Percentiles rank a stretch among this genome's conserved stretches.
phyloP scores from a whole-genome alignment of 1,140 invertebrate species.

The Coboldia fuscipes region DNA sequence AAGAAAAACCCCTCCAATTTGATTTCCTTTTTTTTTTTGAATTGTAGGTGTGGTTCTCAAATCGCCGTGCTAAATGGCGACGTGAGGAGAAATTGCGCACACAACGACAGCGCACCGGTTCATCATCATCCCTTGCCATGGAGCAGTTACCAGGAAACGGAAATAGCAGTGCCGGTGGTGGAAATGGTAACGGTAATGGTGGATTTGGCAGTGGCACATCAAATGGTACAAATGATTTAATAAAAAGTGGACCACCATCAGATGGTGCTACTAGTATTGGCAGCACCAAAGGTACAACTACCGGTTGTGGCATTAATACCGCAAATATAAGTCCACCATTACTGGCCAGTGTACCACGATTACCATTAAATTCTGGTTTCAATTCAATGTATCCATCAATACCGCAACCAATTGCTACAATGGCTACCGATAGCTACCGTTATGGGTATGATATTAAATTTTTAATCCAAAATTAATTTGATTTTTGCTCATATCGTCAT shows the following conservation, averaged over 20 bases:
- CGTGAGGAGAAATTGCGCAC: conserved; percentile 92
- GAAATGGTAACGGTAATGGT: conserved; percentile 4
- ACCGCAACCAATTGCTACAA: conserved; percentile 79
- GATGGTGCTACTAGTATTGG: too few relatives aligned
- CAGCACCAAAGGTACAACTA: conserved; percentile 9
- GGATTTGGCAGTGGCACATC: conserved; percentile 5
- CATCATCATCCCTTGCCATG: conserved; percentile 13
- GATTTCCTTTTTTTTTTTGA: too few relatives aligned
- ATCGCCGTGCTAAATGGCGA: conserved; percentile 94
- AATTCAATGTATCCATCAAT: conserved; percentile 91
- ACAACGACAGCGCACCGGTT: conserved; percentile 51
- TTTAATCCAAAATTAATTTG: conserved; percentile 1
- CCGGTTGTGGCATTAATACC: conserved; percentile 14
- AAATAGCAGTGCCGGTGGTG: conserved; percentile 3
- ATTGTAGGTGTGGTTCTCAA: conserved; percentile 96
- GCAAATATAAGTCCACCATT: conserved; percentile 29
- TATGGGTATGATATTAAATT: conserved; percentile 20
- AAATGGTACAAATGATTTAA: too few relatives aligned
- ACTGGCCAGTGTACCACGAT: conserved; percentile 35
- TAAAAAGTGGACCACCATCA: too few relatives aligned
- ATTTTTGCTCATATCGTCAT: too few relatives aligned
- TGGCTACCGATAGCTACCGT: conserved; percentile 88
- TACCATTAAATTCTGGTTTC: conserved; percentile 72
- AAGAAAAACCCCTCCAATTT: not conserved
- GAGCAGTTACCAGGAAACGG: not conserved